These are phyloP conservation scores for Hoplias malabaricus DNA, from an alignment of 2,113 vertebrate species.

Conservation along the genomic window DNA sequence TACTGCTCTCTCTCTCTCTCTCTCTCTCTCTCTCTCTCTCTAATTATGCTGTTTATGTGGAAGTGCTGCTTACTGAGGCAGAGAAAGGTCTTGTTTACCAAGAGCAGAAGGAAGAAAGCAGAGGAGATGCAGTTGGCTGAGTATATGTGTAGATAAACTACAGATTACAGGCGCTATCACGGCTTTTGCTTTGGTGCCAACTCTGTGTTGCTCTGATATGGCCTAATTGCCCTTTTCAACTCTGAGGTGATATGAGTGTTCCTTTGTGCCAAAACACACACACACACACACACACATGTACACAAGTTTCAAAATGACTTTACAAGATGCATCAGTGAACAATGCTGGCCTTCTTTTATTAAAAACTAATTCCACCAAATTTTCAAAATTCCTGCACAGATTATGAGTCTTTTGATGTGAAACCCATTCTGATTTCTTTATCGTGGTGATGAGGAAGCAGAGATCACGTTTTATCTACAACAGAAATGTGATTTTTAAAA, in stretches of 20 bases:
- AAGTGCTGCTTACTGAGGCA: slow-evolving; percentile 51
- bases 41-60: slow-evolving; percentile 35
- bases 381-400: no score
- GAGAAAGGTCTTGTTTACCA: slow-evolving; percentile 59
- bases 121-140: slow-evolving; percentile 56
- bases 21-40: neutral
- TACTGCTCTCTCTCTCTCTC: neutral
- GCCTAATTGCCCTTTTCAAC: slow-evolving; percentile 71
- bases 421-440: no score
- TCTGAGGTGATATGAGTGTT: slow-evolving; percentile 58
- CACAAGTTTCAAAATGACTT: slow-evolving; percentile 1
- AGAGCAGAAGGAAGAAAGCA: slow-evolving; percentile 62
- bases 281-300: neutral
- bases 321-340: neutral
- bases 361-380: slow-evolving; percentile 36
- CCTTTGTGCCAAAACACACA: slow-evolving; percentile 36
- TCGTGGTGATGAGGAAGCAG: no score
- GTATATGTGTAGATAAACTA: slow-evolving; percentile 60
- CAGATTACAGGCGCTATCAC: slow-evolving; percentile 65
- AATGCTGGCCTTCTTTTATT: neutral
- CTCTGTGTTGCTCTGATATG: slow-evolving; percentile 64
- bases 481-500: no score
- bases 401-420: no score
- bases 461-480: no score
- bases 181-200: slow-evolving; percentile 60